Evolutionary conservation across 2,888 invertebrate species (phyloP).

Genomic region (Carabus problematicus): DNA sequence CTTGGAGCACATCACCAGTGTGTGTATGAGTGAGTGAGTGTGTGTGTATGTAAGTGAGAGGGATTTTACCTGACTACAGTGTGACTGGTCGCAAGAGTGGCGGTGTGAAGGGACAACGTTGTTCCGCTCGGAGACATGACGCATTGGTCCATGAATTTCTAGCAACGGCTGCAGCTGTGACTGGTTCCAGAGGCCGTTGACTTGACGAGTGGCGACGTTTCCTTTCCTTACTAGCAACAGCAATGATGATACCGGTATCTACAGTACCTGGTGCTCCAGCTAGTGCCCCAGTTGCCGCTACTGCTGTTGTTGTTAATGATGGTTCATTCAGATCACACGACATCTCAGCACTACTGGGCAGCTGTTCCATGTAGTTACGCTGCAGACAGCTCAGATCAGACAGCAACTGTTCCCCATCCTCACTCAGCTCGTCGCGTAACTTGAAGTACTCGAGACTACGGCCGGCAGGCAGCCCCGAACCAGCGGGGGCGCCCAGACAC

Average conservation of each 20-base stretch:
- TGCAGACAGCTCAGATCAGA: constrained; percentile 67
- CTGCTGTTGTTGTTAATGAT: neutral
- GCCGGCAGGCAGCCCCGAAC: constrained; percentile 47
- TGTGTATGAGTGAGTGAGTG: no score
- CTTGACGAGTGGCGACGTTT: constrained; percentile 67
- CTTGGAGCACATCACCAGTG: no score
- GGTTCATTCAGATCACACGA: constrained; percentile 52
- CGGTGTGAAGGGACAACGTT: constrained; percentile 53
- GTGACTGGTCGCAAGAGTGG: constrained; percentile 62
- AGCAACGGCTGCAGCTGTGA: constrained; percentile 54
- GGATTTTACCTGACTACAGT: constrained; percentile 31
- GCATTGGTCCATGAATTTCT: constrained; percentile 38
- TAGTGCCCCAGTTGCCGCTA: no score
- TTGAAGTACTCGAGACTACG: constrained; percentile 49
- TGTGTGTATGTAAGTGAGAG: no score
- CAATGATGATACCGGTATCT: constrained; percentile 41
- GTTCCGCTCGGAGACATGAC: constrained; percentile 19
- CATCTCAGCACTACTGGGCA: constrained; percentile 48
- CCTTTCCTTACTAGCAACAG: constrained; percentile 59
- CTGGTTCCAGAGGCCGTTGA: constrained; percentile 46
- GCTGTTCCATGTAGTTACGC: constrained; percentile 60
- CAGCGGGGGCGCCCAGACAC: constrained; percentile 51
- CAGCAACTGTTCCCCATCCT: constrained; percentile 70
- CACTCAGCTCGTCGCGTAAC: constrained; percentile 63
- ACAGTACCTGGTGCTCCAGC: constrained; percentile 26